These are phyloP conservation scores for Trimorus sp. DNA, from an alignment of 2,888 invertebrate genomes.

Conservation along the genomic window DNA sequence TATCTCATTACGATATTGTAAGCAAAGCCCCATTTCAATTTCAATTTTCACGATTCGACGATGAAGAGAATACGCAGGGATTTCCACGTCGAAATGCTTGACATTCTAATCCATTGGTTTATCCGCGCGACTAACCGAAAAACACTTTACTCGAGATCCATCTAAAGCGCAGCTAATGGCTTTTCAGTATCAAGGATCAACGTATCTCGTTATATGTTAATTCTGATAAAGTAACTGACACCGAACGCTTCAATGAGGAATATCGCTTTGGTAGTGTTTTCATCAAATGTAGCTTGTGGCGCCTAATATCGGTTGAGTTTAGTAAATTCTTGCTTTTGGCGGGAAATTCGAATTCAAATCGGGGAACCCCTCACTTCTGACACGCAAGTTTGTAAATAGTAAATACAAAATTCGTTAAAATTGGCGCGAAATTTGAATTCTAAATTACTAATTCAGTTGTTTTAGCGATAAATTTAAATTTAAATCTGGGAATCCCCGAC, in stretches of 20 bases:
- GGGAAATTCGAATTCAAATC: neutral
- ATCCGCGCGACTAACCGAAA: slow-evolving; percentile 26
- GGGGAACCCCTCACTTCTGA: no score
- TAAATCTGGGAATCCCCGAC: neutral
- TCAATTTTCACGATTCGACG: slow-evolving; percentile 20
- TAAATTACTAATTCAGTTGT: neutral
- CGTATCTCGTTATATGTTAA: neutral
- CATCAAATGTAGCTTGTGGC: neutral
- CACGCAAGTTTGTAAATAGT: no score
- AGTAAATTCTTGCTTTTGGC: neutral
- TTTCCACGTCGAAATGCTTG: slow-evolving; percentile 26
- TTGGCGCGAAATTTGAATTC: neutral
- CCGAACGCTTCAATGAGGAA: no score
- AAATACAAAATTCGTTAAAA: no score
- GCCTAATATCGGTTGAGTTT: neutral
- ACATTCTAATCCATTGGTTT: slow-evolving; percentile 32
- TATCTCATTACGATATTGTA: slow-evolving; percentile 20
- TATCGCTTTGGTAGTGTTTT: no score
- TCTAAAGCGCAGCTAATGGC: slow-evolving; percentile 6
- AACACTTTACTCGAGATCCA: slow-evolving; percentile 24
- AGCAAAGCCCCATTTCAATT: slow-evolving; percentile 23
- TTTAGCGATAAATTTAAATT: neutral
- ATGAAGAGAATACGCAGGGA: slow-evolving; percentile 10
- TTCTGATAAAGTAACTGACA: no score
- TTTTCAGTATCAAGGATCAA: slow-evolving; percentile 8